Percentiles rank a stretch among this genome's conserved stretches.
Evolutionary conservation across 2,888 invertebrate species (phyloP).

Genomic region (Eupithecia centaureata): DNA sequence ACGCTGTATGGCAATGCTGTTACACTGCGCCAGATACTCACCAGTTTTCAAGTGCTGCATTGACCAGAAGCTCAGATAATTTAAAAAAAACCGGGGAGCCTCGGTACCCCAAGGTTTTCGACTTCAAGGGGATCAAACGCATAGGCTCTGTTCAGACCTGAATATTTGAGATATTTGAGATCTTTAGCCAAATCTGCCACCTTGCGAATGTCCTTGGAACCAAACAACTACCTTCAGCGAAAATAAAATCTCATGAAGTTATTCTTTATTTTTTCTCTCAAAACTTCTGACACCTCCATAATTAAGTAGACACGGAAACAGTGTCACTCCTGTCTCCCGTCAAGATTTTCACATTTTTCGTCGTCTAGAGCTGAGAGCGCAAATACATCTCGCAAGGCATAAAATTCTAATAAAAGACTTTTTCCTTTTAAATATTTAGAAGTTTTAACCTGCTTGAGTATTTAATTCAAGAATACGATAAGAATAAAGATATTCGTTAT

Average conservation of each 20-base stretch:
- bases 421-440: slow-evolving; percentile 14
- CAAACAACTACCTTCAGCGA: not conserved
- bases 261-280: slow-evolving; percentile 5
- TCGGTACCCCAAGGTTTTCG: no score
- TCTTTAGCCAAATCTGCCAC: no score
- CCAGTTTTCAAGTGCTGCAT: no score
- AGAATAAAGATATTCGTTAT: no score
- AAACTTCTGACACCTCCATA: slow-evolving; percentile 10
- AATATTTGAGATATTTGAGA: no score
- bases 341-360: slow-evolving; percentile 14
- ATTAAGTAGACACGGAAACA: slow-evolving; percentile 9
- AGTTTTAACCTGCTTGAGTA: slow-evolving; percentile 1
- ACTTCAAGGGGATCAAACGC: no score
- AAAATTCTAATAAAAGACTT: slow-evolving; percentile 14
- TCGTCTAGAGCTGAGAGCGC: slow-evolving; percentile 16
- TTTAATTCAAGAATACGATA: not conserved
- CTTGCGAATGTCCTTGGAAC: no score
- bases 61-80: no score
- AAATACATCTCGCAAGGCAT: slow-evolving; percentile 14
- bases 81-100: no score
- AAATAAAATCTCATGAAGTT: not conserved
- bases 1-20: no score
- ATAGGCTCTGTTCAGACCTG: no score
- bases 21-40: no score
- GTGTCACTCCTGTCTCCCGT: slow-evolving; percentile 4